A percentile compares a stretch with the other conserved stretches of the same genome.
Evolutionary conservation across 1,140 invertebrate genomes (phyloP).

Genomic region (Zophobas morio): DNA sequence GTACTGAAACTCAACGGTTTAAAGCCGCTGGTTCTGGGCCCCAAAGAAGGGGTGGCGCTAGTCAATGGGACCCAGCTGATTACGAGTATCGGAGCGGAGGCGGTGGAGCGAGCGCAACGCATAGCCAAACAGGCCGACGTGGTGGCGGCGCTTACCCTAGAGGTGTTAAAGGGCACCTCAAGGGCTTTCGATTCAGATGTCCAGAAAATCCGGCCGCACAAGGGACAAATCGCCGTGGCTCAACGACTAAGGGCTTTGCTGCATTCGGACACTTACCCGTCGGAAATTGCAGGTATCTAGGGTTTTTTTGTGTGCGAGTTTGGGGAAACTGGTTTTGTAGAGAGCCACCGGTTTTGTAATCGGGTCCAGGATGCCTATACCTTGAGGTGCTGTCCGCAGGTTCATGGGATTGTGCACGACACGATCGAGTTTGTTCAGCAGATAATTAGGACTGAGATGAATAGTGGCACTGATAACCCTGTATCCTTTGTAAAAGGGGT

Average conservation of each 20-base stretch:
- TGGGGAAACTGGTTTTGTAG: constrained; percentile 63
- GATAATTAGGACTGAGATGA: constrained; percentile 79
- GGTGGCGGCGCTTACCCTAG: constrained; percentile 80
- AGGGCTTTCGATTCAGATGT: constrained; percentile 81
- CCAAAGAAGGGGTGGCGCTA: constrained; percentile 82
- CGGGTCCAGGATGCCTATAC: constrained; percentile 85
- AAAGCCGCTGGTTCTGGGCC: constrained; percentile 73
- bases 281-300: constrained; percentile 77
- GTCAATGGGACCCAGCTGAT: constrained; percentile 86
- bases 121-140: constrained; percentile 80
- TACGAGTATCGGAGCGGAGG: constrained; percentile 79
- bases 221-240: constrained; percentile 78
- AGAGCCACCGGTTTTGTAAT: constrained; percentile 80
- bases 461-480: constrained; percentile 84
- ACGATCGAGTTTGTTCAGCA: constrained; percentile 79
- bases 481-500: constrained; percentile 66
- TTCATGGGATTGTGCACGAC: constrained; percentile 79
- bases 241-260: constrained; percentile 75
- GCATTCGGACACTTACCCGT: constrained; percentile 79
- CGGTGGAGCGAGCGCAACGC: constrained; percentile 75
- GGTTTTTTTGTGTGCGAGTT: not conserved
- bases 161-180: constrained; percentile 82
- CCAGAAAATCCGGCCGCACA: constrained; percentile 78
- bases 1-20: constrained; percentile 69
- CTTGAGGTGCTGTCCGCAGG: constrained; percentile 80